These are phyloP conservation scores for Xylocopa sonorina DNA, from an alignment of 1,140 invertebrate species.

Conservation along the genomic window DNA sequence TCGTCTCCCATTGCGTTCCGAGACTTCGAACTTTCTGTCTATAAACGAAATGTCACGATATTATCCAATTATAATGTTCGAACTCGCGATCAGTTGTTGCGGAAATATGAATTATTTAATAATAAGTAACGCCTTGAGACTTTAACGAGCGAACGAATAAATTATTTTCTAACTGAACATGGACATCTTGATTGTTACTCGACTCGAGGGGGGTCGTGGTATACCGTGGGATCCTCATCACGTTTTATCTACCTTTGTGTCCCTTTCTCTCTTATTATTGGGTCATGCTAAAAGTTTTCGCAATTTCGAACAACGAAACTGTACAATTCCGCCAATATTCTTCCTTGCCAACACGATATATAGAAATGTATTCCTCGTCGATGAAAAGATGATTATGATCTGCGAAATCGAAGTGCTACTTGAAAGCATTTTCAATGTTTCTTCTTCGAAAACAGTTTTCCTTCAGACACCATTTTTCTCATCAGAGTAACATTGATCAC, in stretches of 20 bases:
- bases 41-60: constrained; percentile 27
- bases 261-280: background rate
- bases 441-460: too few relatives aligned
- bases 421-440: too few relatives aligned
- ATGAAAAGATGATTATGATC: too few relatives aligned
- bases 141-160: constrained; percentile 71
- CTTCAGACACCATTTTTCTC: too few relatives aligned
- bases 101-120: constrained; percentile 47
- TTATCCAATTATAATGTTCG: constrained; percentile 33
- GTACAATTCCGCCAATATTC: too few relatives aligned
- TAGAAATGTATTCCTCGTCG: too few relatives aligned
- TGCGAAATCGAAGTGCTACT: too few relatives aligned
- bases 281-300: too few relatives aligned
- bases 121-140: constrained; percentile 74
- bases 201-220: background rate
- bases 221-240: too few relatives aligned
- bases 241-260: background rate
- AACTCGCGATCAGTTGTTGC: constrained; percentile 15
- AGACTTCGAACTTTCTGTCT: constrained; percentile 12
- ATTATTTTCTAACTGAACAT: constrained; percentile 71
- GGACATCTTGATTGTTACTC: constrained; percentile 25
- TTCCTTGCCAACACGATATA: too few relatives aligned
- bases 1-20: constrained; percentile 1
- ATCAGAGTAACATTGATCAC: too few relatives aligned
- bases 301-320: too few relatives aligned